Evolutionary conservation across 1,140 invertebrate species (phyloP).

Genomic region (Octopus bimaculoides): DNA sequence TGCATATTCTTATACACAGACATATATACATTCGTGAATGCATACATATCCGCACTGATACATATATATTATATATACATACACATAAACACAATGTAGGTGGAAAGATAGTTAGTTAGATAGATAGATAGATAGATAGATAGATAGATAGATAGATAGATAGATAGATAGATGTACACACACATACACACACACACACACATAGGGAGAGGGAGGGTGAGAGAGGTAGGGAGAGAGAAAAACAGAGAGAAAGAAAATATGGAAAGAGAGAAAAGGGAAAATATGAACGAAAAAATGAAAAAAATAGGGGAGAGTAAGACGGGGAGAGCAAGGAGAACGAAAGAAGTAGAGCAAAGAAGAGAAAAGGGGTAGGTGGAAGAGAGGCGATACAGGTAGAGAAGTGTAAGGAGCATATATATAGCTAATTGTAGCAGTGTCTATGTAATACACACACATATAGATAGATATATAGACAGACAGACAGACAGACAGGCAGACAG

Average conservation of each 20-base stretch:
- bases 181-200: not conserved
- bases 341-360: not conserved
- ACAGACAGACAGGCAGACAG: too few species aligned
- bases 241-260: not conserved
- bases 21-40: too few species aligned
- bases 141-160: not conserved
- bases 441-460: too few species aligned
- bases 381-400: not conserved
- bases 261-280: conserved; percentile 1
- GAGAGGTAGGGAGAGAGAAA: not conserved
- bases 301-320: not conserved
- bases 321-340: not conserved
- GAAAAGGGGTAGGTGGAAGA: not conserved
- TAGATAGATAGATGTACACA: not conserved
- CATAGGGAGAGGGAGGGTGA: not conserved
- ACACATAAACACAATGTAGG: not conserved
- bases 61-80: conserved; percentile 2
- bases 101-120: not conserved
- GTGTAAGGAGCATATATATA: not conserved
- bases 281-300: not conserved
- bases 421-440: too few species aligned
- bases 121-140: not conserved
- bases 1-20: too few species aligned
- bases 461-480: too few species aligned
- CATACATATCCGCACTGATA: not conserved